These are phyloP conservation scores for Triplophysa tibetana DNA, from an alignment of 2,113 vertebrate species.

Conservation along the genomic window DNA sequence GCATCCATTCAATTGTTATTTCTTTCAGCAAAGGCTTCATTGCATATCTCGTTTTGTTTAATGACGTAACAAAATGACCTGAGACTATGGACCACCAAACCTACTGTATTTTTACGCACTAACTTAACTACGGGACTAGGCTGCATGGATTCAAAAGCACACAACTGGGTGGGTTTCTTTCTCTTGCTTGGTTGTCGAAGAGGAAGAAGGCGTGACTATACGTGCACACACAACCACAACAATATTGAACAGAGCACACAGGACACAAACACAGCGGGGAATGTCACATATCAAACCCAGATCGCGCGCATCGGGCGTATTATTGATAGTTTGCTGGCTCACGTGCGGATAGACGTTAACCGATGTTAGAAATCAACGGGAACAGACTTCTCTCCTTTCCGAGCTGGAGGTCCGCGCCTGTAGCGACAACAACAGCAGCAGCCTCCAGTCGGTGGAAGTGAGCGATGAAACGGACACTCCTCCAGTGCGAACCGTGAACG, in stretches of 20 bases:
- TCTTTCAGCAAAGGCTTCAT: no score
- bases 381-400: neutral
- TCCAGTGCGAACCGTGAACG: neutral
- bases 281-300: conserved; percentile 72
- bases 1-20: no score
- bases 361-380: neutral
- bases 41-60: neutral
- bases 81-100: neutral
- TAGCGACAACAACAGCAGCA: conserved; percentile 37
- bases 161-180: conserved; percentile 5
- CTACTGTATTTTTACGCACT: neutral
- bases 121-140: neutral
- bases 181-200: conserved; percentile 42
- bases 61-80: conserved; percentile 1
- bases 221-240: conserved; percentile 53
- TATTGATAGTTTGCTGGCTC: conserved; percentile 58
- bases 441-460: conserved; percentile 25
- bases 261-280: conserved; percentile 38
- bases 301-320: conserved; percentile 57
- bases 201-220: conserved; percentile 61
- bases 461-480: conserved; percentile 5
- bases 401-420: conserved; percentile 20
- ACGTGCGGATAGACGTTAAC: neutral
- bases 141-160: neutral
- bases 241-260: conserved; percentile 49